Conservation (phyloP, 2,888 invertebrate genomes). For the Pachliopta kotzebuea region DNA sequence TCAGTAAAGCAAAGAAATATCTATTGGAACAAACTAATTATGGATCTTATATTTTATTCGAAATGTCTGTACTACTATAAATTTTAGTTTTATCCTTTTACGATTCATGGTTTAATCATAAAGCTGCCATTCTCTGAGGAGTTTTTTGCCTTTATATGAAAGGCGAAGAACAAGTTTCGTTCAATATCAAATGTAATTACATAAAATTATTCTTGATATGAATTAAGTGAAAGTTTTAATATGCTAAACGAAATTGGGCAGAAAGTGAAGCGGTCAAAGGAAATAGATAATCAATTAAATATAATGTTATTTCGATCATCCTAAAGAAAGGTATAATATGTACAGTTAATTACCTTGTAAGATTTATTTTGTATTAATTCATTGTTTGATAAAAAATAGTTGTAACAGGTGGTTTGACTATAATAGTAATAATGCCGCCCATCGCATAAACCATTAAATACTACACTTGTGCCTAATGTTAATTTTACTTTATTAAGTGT, state of each 20-base stretch:
- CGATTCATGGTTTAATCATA: no score
- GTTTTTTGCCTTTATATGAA: background rate
- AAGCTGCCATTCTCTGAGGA: background rate
- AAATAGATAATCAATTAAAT: conserved; percentile 17
- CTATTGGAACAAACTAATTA: background rate
- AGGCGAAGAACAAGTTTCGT: background rate
- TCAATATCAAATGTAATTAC: background rate
- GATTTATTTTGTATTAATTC: background rate
- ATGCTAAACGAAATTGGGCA: conserved; percentile 6
- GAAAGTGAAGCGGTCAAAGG: conserved; percentile 7
- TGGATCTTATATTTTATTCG: background rate
- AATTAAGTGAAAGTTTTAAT: conserved; percentile 18
- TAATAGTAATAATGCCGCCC: no score
- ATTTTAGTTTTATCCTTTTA: background rate
- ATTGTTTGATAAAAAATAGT: background rate
- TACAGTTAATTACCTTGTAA: background rate
- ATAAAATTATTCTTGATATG: background rate
- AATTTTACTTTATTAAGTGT: no score
- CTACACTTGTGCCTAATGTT: no score
- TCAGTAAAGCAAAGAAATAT: background rate
- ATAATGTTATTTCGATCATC: background rate
- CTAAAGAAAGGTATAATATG: background rate
- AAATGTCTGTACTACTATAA: background rate
- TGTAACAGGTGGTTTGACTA: no score
- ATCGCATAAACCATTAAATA: no score